Base-by-base conservation (phyloP, 2,113 vertebrate species). In the Heloderma charlesbogerti region DNA sequence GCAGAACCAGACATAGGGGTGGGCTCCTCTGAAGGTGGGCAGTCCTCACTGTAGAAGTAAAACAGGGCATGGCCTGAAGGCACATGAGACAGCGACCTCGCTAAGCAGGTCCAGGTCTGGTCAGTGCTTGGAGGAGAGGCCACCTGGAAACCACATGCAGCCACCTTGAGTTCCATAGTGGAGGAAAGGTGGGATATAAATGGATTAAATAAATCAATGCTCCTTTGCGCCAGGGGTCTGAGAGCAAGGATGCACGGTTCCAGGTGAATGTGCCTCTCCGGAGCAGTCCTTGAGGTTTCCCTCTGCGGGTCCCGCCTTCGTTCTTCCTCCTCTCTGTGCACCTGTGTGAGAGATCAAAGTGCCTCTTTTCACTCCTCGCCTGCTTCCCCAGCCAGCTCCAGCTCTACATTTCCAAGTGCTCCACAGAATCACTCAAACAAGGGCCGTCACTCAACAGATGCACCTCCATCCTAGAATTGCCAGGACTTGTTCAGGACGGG, bases 311-410 rank as follows among this genome's bases (percentile, higher is more conserved):
- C 31, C 51, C 34, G 3, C 29, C 67, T 57, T n/a, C 84, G 22
- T 57, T 22, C 40, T 9, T 27, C 54, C 57, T 66, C 25, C 40
- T 16, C 48, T 84, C 18, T 3, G 43, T 85, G 72, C 83, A 90
- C 89, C 83, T 90, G 83, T 78, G 57, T 43, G 13, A 66, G 60
- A 78, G 82, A 86, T 86, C 43, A 85, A 90, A 90, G 83, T 3
- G 25, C 13, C 43, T 12, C 57, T 12, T 43, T 77, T 90, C 89
- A 78, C 83, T 90, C 83, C 48, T 90, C 89, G 40, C 89, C 83
- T 85, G 74, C 72, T 85, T 27, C 43, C 43, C 12, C 51, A 60
- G 88, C 88, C 88, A 89, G 63, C 51, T 72, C 77, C 60, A 27
- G 20, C 60, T 40, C 51, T 4, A 29, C 31, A n/a, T 71, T 71